These are phyloP conservation scores for Stratiomys singularior DNA, from an alignment of 2,888 invertebrate genomes.

Conservation along the genomic window DNA sequence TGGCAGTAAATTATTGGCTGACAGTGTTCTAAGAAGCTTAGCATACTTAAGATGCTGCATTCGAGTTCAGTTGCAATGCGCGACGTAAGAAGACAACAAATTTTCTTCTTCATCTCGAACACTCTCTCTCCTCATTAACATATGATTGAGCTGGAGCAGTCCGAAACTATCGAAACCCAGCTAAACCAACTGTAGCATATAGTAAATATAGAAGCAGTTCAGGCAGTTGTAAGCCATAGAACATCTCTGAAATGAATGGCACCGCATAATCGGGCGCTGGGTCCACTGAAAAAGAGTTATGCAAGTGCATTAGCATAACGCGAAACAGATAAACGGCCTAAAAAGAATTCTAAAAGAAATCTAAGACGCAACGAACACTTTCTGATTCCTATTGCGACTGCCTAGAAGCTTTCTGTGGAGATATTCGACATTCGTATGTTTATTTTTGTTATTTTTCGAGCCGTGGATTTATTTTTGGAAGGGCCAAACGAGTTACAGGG, in stretches of 20 bases:
- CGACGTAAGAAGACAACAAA: no score
- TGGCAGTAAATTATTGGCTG: no score
- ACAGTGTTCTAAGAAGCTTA: no score
- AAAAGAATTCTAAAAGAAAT: slow-evolving; percentile 5
- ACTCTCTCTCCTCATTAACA: no score
- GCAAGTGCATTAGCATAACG: slow-evolving; percentile 37
- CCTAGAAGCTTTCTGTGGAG: slow-evolving; percentile 11
- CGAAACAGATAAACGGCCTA: slow-evolving; percentile 18
- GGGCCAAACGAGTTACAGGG: slow-evolving; percentile 43
- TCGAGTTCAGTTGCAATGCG: no score
- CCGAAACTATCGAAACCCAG: not conserved
- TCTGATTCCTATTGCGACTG: slow-evolving; percentile 4
- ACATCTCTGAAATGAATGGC: not conserved
- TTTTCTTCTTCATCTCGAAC: no score
- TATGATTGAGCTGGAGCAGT: no score
- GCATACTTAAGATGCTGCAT: no score
- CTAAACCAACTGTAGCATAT: not conserved
- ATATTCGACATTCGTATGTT: not conserved
- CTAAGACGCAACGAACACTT: not conserved
- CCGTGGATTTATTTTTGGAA: slow-evolving; percentile 31
- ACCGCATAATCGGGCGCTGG: not conserved
- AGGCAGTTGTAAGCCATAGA: not conserved
- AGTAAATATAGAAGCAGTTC: not conserved
- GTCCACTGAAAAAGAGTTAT: slow-evolving; percentile 16
- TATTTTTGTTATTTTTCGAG: slow-evolving; percentile 6